A percentile compares a stretch with the other conserved stretches of the same genome.
phyloP scores from a whole-genome alignment of 2,888 invertebrate species.

The Axea sp. region DNA sequence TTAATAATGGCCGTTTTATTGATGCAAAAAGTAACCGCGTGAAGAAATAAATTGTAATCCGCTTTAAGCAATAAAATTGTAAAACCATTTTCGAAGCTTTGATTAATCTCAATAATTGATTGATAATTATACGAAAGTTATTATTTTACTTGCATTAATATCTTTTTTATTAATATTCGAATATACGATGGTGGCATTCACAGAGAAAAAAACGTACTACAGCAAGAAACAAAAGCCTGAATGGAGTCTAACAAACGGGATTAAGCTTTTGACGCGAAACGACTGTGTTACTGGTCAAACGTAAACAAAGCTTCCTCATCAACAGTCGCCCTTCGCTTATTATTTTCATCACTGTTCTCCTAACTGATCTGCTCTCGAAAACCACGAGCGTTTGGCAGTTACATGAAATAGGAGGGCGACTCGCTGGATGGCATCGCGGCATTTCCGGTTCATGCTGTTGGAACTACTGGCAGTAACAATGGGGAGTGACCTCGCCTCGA shows the following conservation, averaged over 20 bases:
- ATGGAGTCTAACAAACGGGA: slow-evolving; percentile 49
- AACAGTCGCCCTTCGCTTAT: slow-evolving; percentile 60
- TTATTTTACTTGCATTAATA: too few species aligned
- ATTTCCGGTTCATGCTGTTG: slow-evolving; percentile 70
- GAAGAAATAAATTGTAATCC: too few species aligned
- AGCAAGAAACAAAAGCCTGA: slow-evolving; percentile 43
- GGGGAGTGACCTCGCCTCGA: slow-evolving; percentile 73
- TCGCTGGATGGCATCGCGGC: slow-evolving; percentile 66
- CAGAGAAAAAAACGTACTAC: too few species aligned
- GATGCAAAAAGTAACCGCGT: too few species aligned
- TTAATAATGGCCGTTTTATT: too few species aligned
- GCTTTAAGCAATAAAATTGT: too few species aligned
- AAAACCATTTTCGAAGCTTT: too few species aligned
- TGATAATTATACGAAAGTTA: too few species aligned
- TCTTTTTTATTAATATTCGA: too few species aligned
- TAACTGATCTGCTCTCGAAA: slow-evolving; percentile 62
- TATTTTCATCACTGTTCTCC: slow-evolving; percentile 54
- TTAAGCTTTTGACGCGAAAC: slow-evolving; percentile 56
- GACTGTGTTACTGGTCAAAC: slow-evolving; percentile 50
- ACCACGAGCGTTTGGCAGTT: slow-evolving; percentile 72
- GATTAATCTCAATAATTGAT: too few species aligned
- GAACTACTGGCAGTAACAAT: slow-evolving; percentile 71
- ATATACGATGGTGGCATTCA: too few species aligned
- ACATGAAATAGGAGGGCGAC: slow-evolving; percentile 73
- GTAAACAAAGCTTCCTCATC: slow-evolving; percentile 59